Evolutionary conservation across 2,113 vertebrate species (phyloP).

Genomic region (Scolopax mira): DNA sequence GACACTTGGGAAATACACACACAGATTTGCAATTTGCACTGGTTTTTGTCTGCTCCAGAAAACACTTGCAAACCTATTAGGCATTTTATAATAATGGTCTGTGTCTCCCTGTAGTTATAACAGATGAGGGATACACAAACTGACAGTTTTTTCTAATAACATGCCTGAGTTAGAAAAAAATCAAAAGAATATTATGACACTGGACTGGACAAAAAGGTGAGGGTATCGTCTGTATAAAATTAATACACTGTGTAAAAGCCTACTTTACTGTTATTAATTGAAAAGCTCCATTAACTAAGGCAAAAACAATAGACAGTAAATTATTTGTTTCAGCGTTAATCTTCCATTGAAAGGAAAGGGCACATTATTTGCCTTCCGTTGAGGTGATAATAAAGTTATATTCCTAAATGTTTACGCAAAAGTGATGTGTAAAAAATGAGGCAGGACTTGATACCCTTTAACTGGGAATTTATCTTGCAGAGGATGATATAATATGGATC

Average conservation of each 20-base stretch:
- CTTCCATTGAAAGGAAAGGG: background rate
- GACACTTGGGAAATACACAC: background rate
- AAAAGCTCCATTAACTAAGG: slow-evolving; percentile 10
- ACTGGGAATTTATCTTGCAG: background rate
- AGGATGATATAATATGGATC: background rate
- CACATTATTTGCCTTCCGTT: background rate
- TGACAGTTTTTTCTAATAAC: background rate
- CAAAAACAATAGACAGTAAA: background rate
- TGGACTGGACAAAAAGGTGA: background rate
- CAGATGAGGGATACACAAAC: background rate
- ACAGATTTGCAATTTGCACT: background rate
- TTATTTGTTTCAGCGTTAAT: slow-evolving; percentile 25
- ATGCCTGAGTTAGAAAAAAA: background rate
- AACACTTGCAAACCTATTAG: background rate
- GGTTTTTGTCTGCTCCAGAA: background rate
- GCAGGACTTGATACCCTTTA: background rate
- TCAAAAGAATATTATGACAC: background rate
- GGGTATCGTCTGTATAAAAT: background rate
- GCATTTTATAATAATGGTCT: background rate
- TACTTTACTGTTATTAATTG: slow-evolving; percentile 2
- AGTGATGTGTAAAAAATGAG: background rate
- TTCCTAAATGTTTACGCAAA: background rate
- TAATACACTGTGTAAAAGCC: slow-evolving; percentile 17
- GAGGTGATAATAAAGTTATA: background rate
- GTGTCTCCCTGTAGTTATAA: background rate